Base-by-base conservation (phyloP, 2,113 vertebrate species). In the Scolopax mira region DNA sequence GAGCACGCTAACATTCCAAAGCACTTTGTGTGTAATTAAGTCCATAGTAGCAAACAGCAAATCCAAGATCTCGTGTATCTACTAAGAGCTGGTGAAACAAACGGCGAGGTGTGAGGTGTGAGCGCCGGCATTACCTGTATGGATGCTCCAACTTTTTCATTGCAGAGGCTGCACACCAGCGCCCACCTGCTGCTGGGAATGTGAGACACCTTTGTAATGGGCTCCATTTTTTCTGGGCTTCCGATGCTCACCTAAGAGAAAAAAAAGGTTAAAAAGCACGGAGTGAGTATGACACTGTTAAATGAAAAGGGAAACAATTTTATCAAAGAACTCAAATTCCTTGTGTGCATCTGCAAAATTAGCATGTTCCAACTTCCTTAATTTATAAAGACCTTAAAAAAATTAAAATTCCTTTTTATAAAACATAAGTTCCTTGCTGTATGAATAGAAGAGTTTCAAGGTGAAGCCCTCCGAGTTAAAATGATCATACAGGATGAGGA, bases 191-290 rank as follows among this genome's bases (percentile, higher is more conserved):
- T 99, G 96, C 99, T 99, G 96, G 99, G 99, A 96, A 99, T 99
- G 92, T 99, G 99, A 21, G 99, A 99, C 95, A 99, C 98, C 93
- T 99, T 99, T n/a, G 99, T 99, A 96, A 99, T 99, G 6, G 99
- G 99, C 92, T 99, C 99, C 99, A 99, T 99, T 97, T 99, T 99
- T 97, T 99, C 99, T 0, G 99, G 99, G 85, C 99, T 99, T 95
- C 99, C 99, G 1, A 99, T 99, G 98, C 99, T 99, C 97, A 99
- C 99, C 99, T 99, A 75, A 60, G 49, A 77, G 85, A 5, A 60
- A 65, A 84, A 46, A 80, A 58, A 42, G 35, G 44, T 78, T 65
- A 3, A 90, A 86, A 84, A 73, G 9, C 49, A 35, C 1, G 12
- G 24, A 74, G 8, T 11, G 9, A 61, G 27, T 91, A 16, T 24